Conservation (phyloP, 2,797 vertebrate species). For the Sebastes oblongus region DNA sequence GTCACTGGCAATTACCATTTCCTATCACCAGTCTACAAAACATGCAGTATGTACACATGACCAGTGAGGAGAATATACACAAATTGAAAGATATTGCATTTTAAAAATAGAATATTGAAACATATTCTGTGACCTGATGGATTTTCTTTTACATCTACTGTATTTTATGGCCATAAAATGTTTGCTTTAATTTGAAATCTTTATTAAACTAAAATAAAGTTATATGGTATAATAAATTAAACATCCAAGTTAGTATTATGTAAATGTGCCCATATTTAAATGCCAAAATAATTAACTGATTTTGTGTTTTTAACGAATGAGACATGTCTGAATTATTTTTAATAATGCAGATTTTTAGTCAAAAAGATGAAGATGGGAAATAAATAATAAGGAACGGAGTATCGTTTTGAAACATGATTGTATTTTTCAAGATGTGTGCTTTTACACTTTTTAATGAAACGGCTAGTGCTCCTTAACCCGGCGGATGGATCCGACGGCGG, state of each 20-base stretch:
- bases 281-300: background rate
- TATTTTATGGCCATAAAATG: background rate
- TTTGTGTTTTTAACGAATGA: background rate
- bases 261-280: background rate
- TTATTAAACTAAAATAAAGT: background rate
- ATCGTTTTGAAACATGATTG: background rate
- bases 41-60: background rate
- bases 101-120: background rate
- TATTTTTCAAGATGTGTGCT: conserved; percentile 16
- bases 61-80: background rate
- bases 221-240: background rate
- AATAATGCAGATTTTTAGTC: background rate
- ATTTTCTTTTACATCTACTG: background rate
- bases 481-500: conserved; percentile 82
- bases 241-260: background rate
- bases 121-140: background rate
- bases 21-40: background rate
- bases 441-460: background rate
- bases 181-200: background rate
- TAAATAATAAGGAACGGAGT: background rate
- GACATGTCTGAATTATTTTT: background rate
- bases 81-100: background rate
- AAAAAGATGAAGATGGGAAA: background rate
- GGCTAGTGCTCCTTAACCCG: conserved; percentile 54
- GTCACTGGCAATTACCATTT: background rate